phyloP scores from a whole-genome alignment of 2,888 invertebrate genomes.

The Mythimna vitellina region DNA sequence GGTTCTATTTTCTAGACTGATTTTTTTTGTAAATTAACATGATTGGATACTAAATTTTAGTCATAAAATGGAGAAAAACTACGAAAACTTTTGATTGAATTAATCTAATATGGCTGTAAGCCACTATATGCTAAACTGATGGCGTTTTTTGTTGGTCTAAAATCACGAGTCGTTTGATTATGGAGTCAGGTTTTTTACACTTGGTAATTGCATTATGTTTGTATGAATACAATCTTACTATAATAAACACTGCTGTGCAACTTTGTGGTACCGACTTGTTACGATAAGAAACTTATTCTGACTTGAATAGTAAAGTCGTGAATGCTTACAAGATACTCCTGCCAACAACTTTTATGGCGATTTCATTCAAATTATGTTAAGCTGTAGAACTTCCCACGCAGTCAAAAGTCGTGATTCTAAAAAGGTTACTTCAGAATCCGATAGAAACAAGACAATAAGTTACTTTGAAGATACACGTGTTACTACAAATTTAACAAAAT shows the following conservation, averaged over 20 bases:
- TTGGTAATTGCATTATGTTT: not conserved
- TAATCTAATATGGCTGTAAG: not conserved
- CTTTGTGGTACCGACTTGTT: conserved; percentile 21
- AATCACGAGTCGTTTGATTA: not conserved
- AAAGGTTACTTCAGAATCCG: conserved; percentile 50
- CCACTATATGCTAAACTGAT: conserved; percentile 16
- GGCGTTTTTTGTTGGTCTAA: not conserved
- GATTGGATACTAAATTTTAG: conserved; percentile 29
- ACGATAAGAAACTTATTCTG: conserved; percentile 41
- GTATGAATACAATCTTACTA: not conserved
- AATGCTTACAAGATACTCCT: conserved; percentile 43
- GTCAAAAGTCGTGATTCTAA: conserved; percentile 55
- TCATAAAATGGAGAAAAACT: conserved; percentile 24
- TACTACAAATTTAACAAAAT: not conserved
- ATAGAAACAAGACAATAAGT: conserved; percentile 14
- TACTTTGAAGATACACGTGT: not conserved
- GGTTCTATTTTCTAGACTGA: conserved; percentile 24
- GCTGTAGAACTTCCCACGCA: conserved; percentile 52
- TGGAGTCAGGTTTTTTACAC: not conserved
- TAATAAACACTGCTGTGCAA: conserved; percentile 7
- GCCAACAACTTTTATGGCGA: conserved; percentile 50
- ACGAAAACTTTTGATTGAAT: not conserved
- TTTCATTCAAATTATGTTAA: conserved; percentile 59
- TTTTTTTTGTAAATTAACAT: conserved; percentile 25
- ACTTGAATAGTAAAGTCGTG: conserved; percentile 47